phyloP scores from a whole-genome alignment of 37 sponge, comb jelly and placozoan species.

The Geodia barretti region DNA sequence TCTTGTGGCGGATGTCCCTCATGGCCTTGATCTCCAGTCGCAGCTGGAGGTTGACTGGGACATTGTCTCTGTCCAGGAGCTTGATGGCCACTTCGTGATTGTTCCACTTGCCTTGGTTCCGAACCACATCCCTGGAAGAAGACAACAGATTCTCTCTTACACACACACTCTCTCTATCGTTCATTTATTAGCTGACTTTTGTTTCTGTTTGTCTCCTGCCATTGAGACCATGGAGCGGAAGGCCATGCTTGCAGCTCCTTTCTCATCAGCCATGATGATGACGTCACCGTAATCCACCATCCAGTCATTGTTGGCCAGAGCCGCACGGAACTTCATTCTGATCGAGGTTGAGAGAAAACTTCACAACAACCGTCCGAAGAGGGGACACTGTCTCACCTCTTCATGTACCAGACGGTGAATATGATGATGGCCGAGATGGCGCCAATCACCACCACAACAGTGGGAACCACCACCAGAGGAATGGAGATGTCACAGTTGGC shows the following conservation, averaged over 20 bases:
- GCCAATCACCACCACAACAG: conserved; percentile 13
- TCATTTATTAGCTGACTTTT: conserved; percentile 26
- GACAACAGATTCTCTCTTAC: not conserved
- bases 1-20: conserved; percentile 60
- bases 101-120: conserved; percentile 64
- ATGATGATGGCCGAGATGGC: conserved; percentile 10
- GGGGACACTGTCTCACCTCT: conserved; percentile 17
- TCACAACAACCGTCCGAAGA: not conserved
- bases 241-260: conserved; percentile 30
- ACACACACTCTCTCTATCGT: not conserved
- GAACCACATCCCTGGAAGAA: conserved; percentile 42
- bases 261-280: conserved; percentile 13
- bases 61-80: conserved; percentile 39
- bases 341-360: not conserved
- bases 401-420: conserved; percentile 43
- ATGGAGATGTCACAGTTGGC: conserved; percentile 50
- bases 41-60: conserved; percentile 28
- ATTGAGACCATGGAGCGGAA: conserved; percentile 63
- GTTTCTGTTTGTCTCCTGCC: conserved; percentile 40
- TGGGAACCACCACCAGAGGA: conserved; percentile 35
- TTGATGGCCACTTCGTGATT: conserved; percentile 48
- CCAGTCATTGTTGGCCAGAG: conserved; percentile 71
- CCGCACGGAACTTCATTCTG: conserved; percentile 63
- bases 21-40: conserved; percentile 50
- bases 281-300: conserved; percentile 63